Evolutionary conservation across 2,888 invertebrate species (phyloP), one percentile per base, ranked within the genome.

Genomic region (Amphipyra tragopoginis): DNA sequence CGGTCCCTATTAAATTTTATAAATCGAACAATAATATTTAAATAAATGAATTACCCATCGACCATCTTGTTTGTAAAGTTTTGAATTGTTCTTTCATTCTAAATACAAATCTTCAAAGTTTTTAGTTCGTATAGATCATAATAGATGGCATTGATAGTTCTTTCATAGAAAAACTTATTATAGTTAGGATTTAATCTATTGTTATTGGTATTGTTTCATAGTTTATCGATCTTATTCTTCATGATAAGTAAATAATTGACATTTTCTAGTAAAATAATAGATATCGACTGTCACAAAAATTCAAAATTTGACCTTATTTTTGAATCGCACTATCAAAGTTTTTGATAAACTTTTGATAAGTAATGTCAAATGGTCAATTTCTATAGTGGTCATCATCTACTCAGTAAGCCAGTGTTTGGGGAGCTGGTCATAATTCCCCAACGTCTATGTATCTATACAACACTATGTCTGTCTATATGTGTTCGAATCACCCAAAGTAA

Each of bases 341-440:
- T 83, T 70, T 13, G 5, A 7, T 0, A 5, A 0, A 10, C 0
- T 2, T 36, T 36, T 8, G 5, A 29, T 59, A 65, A 29, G 69
- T 78, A 75, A 56, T 26, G 14, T 44, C 0, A 5, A 3, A 9
- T 1, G 0, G 1, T 0, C 1, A 10, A 0, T 2, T 15, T 21
- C 42, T 72, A 11, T 13, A 84, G 93, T 92, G 93, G 86, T 92
- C 90, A 67, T 36, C 65, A 86, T 91, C 93, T 93, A 93, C 92
- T 69, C 90, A 92, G 93, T 88, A 83, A 87, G 82, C 86, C 90
- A 90, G 93, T 79, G 5, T 36, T 73, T 79, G 82, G 83, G 87
- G 92, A 86, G 89, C 93, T 92, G 91, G 88, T 82, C 68, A 1
- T 0, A 59, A 75, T 7, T 86, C 90, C 83, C 78, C 84, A 83